Evolutionary conservation across 2,797 vertebrate species (phyloP).

Genomic region (Coregonus suidteri): DNA sequence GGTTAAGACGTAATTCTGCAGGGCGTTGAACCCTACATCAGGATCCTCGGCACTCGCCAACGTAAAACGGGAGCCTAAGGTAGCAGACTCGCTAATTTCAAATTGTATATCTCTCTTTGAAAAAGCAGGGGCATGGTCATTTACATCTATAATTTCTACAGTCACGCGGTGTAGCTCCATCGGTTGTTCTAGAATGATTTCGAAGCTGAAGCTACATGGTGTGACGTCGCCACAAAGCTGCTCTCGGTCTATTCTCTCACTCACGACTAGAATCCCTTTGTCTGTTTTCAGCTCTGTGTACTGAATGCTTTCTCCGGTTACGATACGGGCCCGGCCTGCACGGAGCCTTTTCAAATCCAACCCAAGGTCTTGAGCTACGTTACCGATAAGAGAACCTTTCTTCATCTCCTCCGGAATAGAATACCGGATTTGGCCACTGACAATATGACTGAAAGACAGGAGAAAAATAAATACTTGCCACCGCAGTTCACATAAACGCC

Average conservation of each 20-base stretch:
- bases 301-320: conserved; percentile 24
- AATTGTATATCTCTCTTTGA: conserved; percentile 5
- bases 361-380: conserved; percentile 54
- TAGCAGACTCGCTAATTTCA: conserved; percentile 56
- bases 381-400: conserved; percentile 59
- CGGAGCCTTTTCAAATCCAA: conserved; percentile 50
- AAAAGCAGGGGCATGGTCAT: conserved; percentile 63
- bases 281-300: conserved; percentile 39
- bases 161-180: conserved; percentile 66
- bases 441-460: conserved; percentile 17
- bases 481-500: conserved; percentile 16
- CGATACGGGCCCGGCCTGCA: conserved; percentile 46
- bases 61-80: conserved; percentile 52
- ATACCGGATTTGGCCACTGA: conserved; percentile 55
- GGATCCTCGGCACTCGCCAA: conserved; percentile 57
- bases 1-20: conserved; percentile 37
- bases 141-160: conserved; percentile 70
- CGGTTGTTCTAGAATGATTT: conserved; percentile 67
- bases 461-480: conserved; percentile 27
- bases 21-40: conserved; percentile 53
- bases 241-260: conserved; percentile 45
- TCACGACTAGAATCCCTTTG: conserved; percentile 41
- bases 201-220: conserved; percentile 52
- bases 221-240: conserved; percentile 31
- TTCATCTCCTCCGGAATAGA: conserved; percentile 64